Percentiles rank a stretch among this genome's conserved stretches.
phyloP scores from a whole-genome alignment of 2,113 vertebrate genomes.

The Catharus minimus region DNA sequence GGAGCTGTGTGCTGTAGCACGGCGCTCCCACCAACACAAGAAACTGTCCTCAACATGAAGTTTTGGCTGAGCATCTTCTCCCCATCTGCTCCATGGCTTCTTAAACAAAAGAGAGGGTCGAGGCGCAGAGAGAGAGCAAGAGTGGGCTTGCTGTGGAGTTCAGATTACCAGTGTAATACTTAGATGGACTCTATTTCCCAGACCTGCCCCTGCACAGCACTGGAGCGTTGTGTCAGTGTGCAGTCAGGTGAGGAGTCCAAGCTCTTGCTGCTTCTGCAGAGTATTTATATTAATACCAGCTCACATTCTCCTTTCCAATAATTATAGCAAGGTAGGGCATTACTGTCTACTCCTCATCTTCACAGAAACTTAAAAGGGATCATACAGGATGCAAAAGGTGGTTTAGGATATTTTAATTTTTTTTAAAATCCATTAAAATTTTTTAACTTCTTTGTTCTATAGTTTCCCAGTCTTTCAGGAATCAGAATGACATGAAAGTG shows the following conservation, averaged over 20 bases:
- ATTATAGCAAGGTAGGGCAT: not conserved
- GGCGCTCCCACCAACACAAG: rapidly evolving
- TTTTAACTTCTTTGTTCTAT: not conserved
- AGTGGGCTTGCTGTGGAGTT: not conserved
- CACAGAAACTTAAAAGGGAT: not conserved
- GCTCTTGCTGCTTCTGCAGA: not conserved
- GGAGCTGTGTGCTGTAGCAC: rapidly evolving
- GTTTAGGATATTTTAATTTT: not conserved
- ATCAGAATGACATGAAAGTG: not conserved
- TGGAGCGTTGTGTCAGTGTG: not conserved
- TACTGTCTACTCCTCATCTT: not conserved
- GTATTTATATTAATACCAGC: not conserved
- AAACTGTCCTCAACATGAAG: rapidly evolving
- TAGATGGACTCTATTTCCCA: not conserved
- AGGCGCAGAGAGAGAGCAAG: not conserved
- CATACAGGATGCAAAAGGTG: not conserved
- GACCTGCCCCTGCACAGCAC: not conserved
- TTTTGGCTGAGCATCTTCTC: not conserved
- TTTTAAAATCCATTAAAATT: not conserved
- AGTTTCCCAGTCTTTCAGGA: conserved; percentile 5
- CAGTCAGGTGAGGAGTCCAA: not conserved
- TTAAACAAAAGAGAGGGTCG: not conserved
- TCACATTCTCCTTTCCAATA: not conserved
- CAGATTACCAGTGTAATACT: not conserved
- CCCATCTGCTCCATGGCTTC: not conserved